Evolutionary conservation across 2,888 invertebrate species (phyloP), one percentile per base, ranked within the genome.

Genomic region (Drosophila demipolita): DNA sequence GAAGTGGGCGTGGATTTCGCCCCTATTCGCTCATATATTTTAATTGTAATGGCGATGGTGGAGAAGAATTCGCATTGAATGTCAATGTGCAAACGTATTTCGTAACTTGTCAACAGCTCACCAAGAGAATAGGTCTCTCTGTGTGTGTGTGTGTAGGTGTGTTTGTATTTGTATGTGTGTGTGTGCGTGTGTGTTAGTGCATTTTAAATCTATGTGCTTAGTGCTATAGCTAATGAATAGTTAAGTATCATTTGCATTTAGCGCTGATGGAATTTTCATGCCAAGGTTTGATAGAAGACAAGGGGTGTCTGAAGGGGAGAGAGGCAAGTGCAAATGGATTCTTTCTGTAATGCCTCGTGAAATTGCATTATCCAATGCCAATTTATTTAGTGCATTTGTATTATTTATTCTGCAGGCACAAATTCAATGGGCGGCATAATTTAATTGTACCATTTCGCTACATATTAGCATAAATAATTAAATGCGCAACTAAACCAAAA

Each of bases 181-280:
- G 40, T 32, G 29, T 26, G 15, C 29, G 53, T 54, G 29, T 29
- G 29, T 57, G 61, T 48, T 33, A 48, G n/a, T 38, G 72, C 74
- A 73, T 67, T 73, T 69, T n/a, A 72, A 78, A 82, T 80, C 20
- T 15, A 64, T 72, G 60, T 80, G 26, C 15, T 26, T 11, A 12
- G 3, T 61, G 63, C 49, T 42, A 57, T 54, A 72, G 73, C 72
- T 74, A 79, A 79, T 84, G 82, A 79, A 76, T 83, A 86, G 67
- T 86, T 83, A 71, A 81, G 70, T 66, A 67, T 73, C 75, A 72
- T 73, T 83, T 75, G 66, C 78, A 73, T 76, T 71, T 50, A 60
- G 53, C 59, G 52, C 70, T 82, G 82, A 84, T 83, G 82, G 74
- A 66, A 82, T 69, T 83, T 69, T 50, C 74, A 76, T 81, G 75